Conservation (phyloP, 2,797 vertebrate species). For the Channa striata region DNA sequence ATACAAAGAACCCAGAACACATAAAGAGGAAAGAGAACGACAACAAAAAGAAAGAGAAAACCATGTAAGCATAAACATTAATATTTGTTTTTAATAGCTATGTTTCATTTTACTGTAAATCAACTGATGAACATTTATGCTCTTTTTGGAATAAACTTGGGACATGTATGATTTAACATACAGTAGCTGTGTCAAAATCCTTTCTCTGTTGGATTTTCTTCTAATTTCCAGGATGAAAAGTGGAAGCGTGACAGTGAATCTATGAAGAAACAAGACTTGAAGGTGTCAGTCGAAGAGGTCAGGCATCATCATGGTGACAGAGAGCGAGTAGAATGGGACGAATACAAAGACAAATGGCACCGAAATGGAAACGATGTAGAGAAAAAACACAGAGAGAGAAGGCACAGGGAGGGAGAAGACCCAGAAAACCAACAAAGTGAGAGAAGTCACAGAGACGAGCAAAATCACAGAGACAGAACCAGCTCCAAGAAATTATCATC, state of each 20-base stretch:
- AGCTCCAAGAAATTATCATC: slow-evolving; percentile 41
- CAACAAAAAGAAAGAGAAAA: slow-evolving; percentile 75
- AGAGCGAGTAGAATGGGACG: slow-evolving; percentile 59
- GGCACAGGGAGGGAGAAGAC: slow-evolving; percentile 70
- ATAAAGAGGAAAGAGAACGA: slow-evolving; percentile 79
- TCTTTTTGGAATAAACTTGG: not conserved
- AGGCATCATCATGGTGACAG: slow-evolving; percentile 45
- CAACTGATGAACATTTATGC: not conserved
- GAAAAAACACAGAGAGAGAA: slow-evolving; percentile 49
- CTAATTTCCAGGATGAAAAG: slow-evolving; percentile 74
- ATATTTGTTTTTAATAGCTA: not conserved
- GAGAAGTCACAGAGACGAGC: slow-evolving; percentile 55
- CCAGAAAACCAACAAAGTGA: slow-evolving; percentile 32
- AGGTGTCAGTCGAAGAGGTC: slow-evolving; percentile 31
- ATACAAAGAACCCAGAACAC: slow-evolving; percentile 63
- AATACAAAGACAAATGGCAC: slow-evolving; percentile 39
- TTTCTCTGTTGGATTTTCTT: not conserved
- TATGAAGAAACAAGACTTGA: slow-evolving; percentile 51
- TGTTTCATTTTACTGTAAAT: not conserved
- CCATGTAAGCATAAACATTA: slow-evolving; percentile 56
- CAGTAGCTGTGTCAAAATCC: not conserved
- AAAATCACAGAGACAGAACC: slow-evolving; percentile 48
- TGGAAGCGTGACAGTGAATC: slow-evolving; percentile 54
- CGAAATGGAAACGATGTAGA: slow-evolving; percentile 60
- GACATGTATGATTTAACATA: not conserved